Evolutionary conservation across 1,140 invertebrate genomes (phyloP), one percentile per base, ranked within the genome.

Genomic region (Bombus confusus): DNA sequence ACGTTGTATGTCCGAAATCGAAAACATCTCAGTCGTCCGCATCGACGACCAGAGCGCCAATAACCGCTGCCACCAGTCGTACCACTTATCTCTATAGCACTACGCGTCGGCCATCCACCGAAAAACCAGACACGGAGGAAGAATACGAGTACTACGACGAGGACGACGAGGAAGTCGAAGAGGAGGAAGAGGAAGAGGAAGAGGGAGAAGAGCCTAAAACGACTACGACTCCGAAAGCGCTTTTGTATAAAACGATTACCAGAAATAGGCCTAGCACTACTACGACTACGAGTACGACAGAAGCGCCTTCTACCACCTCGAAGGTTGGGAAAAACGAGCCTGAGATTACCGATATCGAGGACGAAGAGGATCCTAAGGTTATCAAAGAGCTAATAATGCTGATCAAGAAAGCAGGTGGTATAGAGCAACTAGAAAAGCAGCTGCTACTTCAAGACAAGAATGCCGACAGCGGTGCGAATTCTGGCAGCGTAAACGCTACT

Each of bases 351-450:
- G 87, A 88, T 41, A 37, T 71, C 1, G 92, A 92, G 39, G 92
- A 94, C 22, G 97, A 97, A 92, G 97, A 98, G 94, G 97, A 98
- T 94, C 98, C 98, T 0, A 96, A 96, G 93, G 97, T 98, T 2
- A 97, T 98, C 68, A 98, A 98, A 93, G 98, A 98, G 93, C 94
- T 98, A 1, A 97, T 98, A 68, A 97, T 97, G 87, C 95, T 98
- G 0, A 98, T 98, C 69, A 98, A 97, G 92, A 98, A 98, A 96
- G 97, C 97, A 83, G 97, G 97, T 92, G 97, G 97, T 31, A 96
- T 98, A 4, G 97, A 98, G 92, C 97, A 98, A 90, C 93, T 98
- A 22, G 97, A 98, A 92, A 98, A 97, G 91, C 97, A 98, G 81
- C 92, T 98, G 43, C 94, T 96, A 43, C 90, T 96, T 9, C 95